Evolutionary conservation across 2,797 vertebrate species (phyloP).

Genomic region (Enteromius viviparus): DNA sequence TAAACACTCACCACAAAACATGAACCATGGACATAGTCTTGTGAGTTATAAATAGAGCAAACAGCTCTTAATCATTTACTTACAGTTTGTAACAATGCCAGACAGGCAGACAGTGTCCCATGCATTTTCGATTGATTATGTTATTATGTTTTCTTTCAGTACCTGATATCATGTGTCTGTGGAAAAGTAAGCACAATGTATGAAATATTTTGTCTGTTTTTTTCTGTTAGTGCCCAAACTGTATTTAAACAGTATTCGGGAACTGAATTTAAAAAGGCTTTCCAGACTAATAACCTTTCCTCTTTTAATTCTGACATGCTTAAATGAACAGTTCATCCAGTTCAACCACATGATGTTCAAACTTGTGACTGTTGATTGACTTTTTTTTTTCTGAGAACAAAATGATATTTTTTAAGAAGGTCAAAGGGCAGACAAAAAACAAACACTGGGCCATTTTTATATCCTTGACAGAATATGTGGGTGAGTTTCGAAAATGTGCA

Average conservation of each 20-base stretch:
- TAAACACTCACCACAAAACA: neutral
- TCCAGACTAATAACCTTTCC: neutral
- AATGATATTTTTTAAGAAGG: neutral
- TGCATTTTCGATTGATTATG: neutral
- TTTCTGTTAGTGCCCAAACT: neutral
- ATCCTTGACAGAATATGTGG: neutral
- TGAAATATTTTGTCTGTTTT: neutral
- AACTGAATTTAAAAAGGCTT: neutral
- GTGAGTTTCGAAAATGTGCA: neutral
- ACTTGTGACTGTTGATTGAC: neutral
- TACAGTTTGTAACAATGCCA: neutral
- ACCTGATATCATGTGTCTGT: neutral
- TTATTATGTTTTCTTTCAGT: neutral
- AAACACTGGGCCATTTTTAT: neutral
- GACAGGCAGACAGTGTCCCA: neutral
- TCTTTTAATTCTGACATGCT: neutral
- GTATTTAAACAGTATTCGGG: neutral
- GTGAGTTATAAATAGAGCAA: neutral
- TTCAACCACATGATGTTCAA: neutral
- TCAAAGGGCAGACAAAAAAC: neutral
- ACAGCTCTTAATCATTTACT: slow-evolving; percentile 6
- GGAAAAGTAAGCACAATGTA: neutral
- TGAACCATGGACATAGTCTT: neutral
- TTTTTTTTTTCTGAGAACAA: neutral
- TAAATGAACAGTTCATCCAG: neutral